phyloP scores from a whole-genome alignment of 2,113 vertebrate species.

The Xerus inauris region DNA sequence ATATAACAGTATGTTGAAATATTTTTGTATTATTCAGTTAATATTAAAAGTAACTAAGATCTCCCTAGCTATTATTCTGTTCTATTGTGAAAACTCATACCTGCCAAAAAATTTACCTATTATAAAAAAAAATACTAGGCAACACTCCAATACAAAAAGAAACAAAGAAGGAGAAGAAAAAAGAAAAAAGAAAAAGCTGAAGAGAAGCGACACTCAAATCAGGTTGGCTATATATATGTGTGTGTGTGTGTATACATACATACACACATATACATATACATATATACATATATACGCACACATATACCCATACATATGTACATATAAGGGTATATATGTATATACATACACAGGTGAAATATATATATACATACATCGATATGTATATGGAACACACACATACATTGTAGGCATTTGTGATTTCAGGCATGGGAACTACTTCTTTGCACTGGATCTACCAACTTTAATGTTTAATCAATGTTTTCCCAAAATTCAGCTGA shows the following conservation, averaged over 20 bases:
- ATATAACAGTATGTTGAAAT: background rate
- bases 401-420: background rate
- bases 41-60: background rate
- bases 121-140: background rate
- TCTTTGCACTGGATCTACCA: background rate
- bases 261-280: too few species aligned
- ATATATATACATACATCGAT: background rate
- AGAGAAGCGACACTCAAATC: background rate
- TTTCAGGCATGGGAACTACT: background rate
- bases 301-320: rapidly evolving
- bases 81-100: background rate
- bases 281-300: too few species aligned
- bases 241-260: too few species aligned
- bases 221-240: too few species aligned
- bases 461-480: background rate
- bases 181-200: background rate
- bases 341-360: too few species aligned
- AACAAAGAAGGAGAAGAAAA: too few species aligned
- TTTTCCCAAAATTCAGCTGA: background rate
- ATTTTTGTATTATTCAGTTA: background rate
- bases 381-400: background rate
- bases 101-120: background rate
- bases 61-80: background rate
- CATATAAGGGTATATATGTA: background rate
- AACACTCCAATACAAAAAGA: background rate